Base-by-base conservation (phyloP, 2,797 vertebrate genomes). In the Gallirallus australis region DNA sequence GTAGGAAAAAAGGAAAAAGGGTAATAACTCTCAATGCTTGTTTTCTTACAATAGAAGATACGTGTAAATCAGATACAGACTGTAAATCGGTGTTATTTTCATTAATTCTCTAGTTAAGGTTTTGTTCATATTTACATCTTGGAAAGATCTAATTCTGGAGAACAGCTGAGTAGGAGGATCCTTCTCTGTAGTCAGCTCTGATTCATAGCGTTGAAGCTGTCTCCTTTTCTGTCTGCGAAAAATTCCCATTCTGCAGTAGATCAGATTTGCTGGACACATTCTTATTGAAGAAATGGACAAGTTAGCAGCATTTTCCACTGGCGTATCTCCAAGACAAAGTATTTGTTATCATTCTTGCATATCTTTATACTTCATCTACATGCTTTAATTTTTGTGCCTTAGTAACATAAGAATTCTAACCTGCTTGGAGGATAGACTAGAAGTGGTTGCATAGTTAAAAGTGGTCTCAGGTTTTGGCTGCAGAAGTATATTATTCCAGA, bases 301-400 rank as follows among this genome's bases (percentile, higher is more conserved):
- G 76, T 86, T 95, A 95, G 91, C 86, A 95, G 48, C 72, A 85
- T 96, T 96, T 97, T 96, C 93, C 89, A 60, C 30, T 95, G 94
- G 91, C 86, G 94, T 31, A 76, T 86, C 79, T 96, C 94, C 92
- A 95, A 87, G 70, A 53, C 27, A 87, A 89, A 94, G 73, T 93
- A 92, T 89, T 96, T 93, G 50, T 82, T 94, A 79, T 25, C 68
- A 30, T 87, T 82, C 69, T 84, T 95, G 37, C 84, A 23, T 78
- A 82, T 92, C 88, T 95, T 79, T 82, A 48, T 77, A 17, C 45
- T 96, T 95, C 56, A 81, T 90, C 79, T 83, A 24, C 71, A 53
- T 57, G 48, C 66, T 94, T 95, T 75, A 82, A 47, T 89, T 96
- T 94, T 91, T 95, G 45, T 96, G 45, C 84, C 66, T 86, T 68